Evolutionary conservation across 2,113 vertebrate species (phyloP).

Genomic region (Cathartes aura): DNA sequence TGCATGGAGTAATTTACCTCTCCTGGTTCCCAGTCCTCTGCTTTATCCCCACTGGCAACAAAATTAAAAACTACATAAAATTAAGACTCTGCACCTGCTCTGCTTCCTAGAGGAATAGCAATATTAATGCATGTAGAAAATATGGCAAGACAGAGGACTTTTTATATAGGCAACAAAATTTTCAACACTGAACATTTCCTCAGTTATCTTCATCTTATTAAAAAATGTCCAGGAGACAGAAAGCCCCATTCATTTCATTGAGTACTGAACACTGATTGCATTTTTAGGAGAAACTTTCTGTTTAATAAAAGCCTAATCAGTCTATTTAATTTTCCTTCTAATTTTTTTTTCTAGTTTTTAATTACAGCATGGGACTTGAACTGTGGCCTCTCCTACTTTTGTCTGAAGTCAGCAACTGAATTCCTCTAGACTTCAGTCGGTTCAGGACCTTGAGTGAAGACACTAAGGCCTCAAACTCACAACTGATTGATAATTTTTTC

Average conservation of each 20-base stretch:
- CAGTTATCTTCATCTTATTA: slow-evolving; percentile 41
- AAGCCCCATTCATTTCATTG: slow-evolving; percentile 21
- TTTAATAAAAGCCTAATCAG: slow-evolving; percentile 23
- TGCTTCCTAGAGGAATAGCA: slow-evolving; percentile 28
- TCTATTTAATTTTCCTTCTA: neutral
- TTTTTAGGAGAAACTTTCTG: slow-evolving; percentile 29
- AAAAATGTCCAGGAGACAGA: slow-evolving; percentile 16
- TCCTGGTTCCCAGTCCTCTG: neutral
- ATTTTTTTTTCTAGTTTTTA: neutral
- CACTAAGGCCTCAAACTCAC: neutral
- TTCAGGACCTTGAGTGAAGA: neutral
- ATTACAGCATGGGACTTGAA: neutral
- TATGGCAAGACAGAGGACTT: slow-evolving; percentile 5
- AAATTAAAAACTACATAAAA: slow-evolving; percentile 36
- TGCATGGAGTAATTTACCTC: slow-evolving; percentile 14
- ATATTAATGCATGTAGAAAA: slow-evolving; percentile 12
- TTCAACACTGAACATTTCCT: slow-evolving; percentile 27
- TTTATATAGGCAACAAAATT: slow-evolving; percentile 4
- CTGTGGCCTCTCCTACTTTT: neutral
- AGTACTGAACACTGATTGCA: neutral
- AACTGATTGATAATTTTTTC: neutral
- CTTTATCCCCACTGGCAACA: slow-evolving; percentile 22
- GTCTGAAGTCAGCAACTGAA: neutral
- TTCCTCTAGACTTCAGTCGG: neutral
- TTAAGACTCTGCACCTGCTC: slow-evolving; percentile 54